Evolutionary conservation across 2,888 invertebrate genomes (phyloP), one percentile per base, ranked within the genome.

Genomic region (Priocnemis perturbator): DNA sequence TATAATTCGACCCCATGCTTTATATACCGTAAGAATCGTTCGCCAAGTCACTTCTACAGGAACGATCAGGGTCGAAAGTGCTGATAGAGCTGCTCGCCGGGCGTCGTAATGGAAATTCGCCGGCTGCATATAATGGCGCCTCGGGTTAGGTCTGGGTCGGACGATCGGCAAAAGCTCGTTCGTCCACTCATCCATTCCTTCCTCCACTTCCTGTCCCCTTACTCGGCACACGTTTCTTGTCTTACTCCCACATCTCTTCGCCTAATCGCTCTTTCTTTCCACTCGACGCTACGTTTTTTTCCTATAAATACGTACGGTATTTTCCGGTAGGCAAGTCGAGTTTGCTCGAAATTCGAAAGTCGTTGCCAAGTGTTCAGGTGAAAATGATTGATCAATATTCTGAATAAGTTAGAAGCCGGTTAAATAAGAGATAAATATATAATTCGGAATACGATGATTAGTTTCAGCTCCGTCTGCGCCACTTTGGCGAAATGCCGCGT

Each of bases 71-170:
- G 17, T 23, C 26, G 57, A 73, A 68, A 53, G 21, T 57, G 64
- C 57, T 57, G 72, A 74, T 69, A 57, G 69, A 62, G 64, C 61
- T 67, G 26, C 60, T 64, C 55, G 14, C 30, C 14, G 47, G 45
- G 44, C 61, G 58, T 73, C 57, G 26, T 67, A 71, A 69, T 71
- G 45, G 71, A 65, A 37, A 73, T 76, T 60, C 65, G 47, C 53
- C 64, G 64, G 56, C 66, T 77, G 71, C 66, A 68, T 60, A 60
- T 71, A 72, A 76, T 56, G 57, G 65, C 26, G n/a, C 26, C 50
- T 50, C 23, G 52, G 44, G 17, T 48, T 17, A 45, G 14, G 47
- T 68, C 63, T 58, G 45, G 63, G 48, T 60, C 26, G 57, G 20
- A 26, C 2, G n/a, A 68, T 56, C 37, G 52, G 48, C 37, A 48